A percentile compares a stretch with the other conserved stretches of the same genome.
Evolutionary conservation across 2,888 invertebrate species (phyloP).

Genomic region (Crematogaster levior): DNA sequence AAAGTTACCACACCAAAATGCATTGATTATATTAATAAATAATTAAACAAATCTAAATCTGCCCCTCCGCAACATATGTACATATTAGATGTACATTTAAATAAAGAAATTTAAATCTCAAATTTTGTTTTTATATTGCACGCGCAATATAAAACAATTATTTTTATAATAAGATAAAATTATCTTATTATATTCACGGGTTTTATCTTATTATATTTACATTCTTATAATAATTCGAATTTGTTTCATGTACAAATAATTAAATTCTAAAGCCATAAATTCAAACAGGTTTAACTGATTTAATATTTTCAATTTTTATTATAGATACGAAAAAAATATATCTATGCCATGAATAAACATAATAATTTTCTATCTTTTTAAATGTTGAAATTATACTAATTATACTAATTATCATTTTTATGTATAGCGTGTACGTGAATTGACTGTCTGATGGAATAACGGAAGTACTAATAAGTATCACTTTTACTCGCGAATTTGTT

Average conservation of each 20-base stretch:
- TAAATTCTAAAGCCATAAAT: neutral
- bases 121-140: too few species aligned
- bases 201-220: neutral
- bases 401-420: neutral
- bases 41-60: neutral
- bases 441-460: neutral
- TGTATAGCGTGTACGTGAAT: neutral
- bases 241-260: neutral
- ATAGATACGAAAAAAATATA: neutral
- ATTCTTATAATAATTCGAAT: neutral
- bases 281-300: neutral
- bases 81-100: too few species aligned
- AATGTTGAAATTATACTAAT: conserved; percentile 3
- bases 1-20: neutral
- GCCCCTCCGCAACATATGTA: too few species aligned
- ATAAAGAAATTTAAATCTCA: too few species aligned
- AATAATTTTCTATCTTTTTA: neutral
- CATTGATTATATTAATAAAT: neutral
- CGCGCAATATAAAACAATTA: too few species aligned
- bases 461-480: conserved; percentile 18
- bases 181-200: too few species aligned
- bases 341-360: neutral
- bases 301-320: neutral
- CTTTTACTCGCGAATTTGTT: conserved; percentile 36
- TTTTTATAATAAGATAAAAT: too few species aligned